phyloP scores from a whole-genome alignment of 2,797 vertebrate species.

The Acropternis orthonyx region DNA sequence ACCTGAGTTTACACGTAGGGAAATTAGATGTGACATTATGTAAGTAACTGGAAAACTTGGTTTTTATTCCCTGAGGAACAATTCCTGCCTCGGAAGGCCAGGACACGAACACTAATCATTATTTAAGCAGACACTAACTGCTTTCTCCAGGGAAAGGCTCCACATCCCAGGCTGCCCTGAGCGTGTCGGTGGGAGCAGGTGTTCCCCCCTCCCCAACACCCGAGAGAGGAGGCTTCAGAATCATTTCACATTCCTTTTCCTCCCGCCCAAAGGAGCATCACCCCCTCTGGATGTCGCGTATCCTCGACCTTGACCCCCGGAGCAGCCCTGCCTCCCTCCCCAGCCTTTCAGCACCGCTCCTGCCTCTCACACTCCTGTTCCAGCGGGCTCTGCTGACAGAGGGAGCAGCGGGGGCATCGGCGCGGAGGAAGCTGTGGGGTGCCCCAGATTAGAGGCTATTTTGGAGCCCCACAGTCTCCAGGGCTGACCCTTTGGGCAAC shows the following conservation, averaged over 20 bases:
- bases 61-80: not conserved
- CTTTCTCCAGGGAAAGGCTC: not conserved
- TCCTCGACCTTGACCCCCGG: constrained; percentile 31
- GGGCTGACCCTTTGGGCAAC: not conserved
- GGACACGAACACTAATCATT: not conserved
- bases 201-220: not conserved
- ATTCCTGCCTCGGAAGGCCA: not conserved
- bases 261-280: not conserved
- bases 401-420: not conserved
- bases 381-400: not conserved
- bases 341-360: constrained; percentile 63
- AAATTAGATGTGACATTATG: not conserved
- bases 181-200: not conserved
- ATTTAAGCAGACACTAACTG: not conserved
- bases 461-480: constrained; percentile 5
- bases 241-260: not conserved
- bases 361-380: constrained; percentile 60
- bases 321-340: constrained; percentile 35
- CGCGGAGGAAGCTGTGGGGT: not conserved
- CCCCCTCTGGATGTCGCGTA: not conserved
- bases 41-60: not conserved
- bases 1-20: not conserved
- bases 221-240: not conserved
- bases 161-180: not conserved
- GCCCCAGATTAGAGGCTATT: constrained; percentile 41